These are phyloP conservation scores for Brotula barbata DNA, from an alignment of 2,797 vertebrate species.

Conservation along the genomic window DNA sequence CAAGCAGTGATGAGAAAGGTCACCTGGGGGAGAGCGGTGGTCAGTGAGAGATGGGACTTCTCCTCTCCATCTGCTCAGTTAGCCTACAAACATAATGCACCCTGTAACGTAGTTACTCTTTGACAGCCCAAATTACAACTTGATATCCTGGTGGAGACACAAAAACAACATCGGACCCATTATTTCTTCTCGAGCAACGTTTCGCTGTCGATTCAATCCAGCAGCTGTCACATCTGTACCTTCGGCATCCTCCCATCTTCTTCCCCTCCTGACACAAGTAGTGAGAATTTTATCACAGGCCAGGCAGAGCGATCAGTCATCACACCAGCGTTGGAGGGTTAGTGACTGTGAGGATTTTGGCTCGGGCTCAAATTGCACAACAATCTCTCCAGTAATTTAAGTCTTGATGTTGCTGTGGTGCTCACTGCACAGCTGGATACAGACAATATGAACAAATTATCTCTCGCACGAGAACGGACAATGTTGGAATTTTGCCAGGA, in stretches of 20 bases:
- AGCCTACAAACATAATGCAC: constrained; percentile 45
- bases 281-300: constrained; percentile 46
- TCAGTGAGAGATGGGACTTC: constrained; percentile 31
- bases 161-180: constrained; percentile 32
- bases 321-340: constrained; percentile 34
- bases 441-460: too few relatives aligned
- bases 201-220: constrained; percentile 31
- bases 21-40: constrained; percentile 52
- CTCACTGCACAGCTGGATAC: too few relatives aligned
- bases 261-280: constrained; percentile 37
- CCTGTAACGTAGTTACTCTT: constrained; percentile 14
- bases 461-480: too few relatives aligned
- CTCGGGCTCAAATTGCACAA: not conserved
- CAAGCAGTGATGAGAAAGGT: constrained; percentile 50
- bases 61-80: constrained; percentile 43
- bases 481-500: too few relatives aligned
- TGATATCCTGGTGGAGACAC: constrained; percentile 42
- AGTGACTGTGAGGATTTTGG: constrained; percentile 32
- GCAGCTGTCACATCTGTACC: constrained; percentile 37
- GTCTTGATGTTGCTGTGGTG: too few relatives aligned
- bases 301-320: constrained; percentile 42
- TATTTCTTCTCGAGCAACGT: constrained; percentile 38
- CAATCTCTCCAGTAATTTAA: too few relatives aligned
- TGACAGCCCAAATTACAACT: constrained; percentile 48
- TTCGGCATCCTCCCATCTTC: constrained; percentile 31